A percentile compares a stretch with the other conserved stretches of the same genome.
phyloP scores from a whole-genome alignment of 1,140 invertebrate genomes.

The Palaemon carinicauda region DNA sequence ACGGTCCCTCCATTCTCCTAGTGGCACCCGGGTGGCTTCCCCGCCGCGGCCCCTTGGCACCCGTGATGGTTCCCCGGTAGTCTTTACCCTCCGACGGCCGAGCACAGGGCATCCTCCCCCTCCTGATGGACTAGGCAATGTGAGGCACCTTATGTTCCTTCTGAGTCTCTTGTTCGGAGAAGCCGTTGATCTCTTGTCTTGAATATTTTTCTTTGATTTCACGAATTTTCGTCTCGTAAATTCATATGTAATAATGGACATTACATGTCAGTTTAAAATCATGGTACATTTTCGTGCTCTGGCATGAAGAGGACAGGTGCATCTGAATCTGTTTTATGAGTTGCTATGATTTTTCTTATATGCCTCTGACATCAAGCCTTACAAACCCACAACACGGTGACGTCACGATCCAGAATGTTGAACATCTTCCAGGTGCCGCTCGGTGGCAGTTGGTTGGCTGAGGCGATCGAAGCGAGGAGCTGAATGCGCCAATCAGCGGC shows the following conservation, averaged over 20 bases:
- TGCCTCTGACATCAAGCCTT: neutral
- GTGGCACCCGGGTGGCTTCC: too few species aligned
- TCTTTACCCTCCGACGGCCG: neutral
- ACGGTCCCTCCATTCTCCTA: neutral
- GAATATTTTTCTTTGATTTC: conserved; percentile 33
- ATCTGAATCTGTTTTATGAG: too few species aligned
- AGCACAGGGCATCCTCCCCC: neutral
- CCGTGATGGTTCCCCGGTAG: too few species aligned
- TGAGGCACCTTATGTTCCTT: conserved; percentile 45
- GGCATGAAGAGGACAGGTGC: too few species aligned
- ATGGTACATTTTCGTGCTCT: too few species aligned
- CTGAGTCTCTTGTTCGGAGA: conserved; percentile 45
- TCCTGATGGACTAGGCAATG: conserved; percentile 53
- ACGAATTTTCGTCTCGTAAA: neutral
- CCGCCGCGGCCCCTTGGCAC: too few species aligned
- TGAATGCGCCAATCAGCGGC: conserved; percentile 43
- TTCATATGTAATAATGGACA: neutral
- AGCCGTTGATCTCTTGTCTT: conserved; percentile 36
- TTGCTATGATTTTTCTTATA: neutral
- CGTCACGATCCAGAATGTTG: conserved; percentile 53
- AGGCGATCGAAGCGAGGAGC: conserved; percentile 54
- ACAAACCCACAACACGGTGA: conserved; percentile 49
- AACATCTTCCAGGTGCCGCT: conserved; percentile 50
- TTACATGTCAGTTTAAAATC: neutral
- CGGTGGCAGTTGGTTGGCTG: conserved; percentile 48